Base-by-base conservation (phyloP, 2,888 invertebrate genomes). In the Hipparchia sbordonii region DNA sequence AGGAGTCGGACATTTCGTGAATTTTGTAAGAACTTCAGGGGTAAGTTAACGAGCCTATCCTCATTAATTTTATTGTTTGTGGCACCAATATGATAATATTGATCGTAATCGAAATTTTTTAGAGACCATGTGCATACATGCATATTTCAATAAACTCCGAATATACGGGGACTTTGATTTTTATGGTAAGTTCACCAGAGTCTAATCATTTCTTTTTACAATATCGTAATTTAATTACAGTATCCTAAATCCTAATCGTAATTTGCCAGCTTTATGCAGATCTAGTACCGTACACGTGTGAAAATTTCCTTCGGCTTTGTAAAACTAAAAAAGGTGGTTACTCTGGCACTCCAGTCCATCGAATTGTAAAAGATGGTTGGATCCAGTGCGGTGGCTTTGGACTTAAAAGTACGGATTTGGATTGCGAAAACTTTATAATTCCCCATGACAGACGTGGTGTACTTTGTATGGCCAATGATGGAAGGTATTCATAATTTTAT, bases 381-480 rank as follows among this genome's bases (percentile, higher is more conserved):
- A 94, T 97, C 54, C 97, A 97, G 82, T 95, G 95, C 71, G 96
- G 96, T 51, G 95, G 95, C 1, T 94, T 82, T 76, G 87, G 88
- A 2, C 78, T 94, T 33, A 88, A 92, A 76, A 85, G 84, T 56
- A 81, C 83, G 0, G 82, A 85, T 0, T 86, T 95, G 81, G 86
- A 89, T 12, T 96, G 96, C 82, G 97, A 97, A 86, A 96, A 95
- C 79, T 97, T 96, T 84, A 93, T 94, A 12, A 87, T 97, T 45
- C 94, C 94, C 1, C 96, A 96, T 81, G 94, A 96, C 79, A 91
- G 94, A 80, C 91, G 96, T 71, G 97, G 97, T 0, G 94, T 96
- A 10, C 86, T 97, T n/a, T 95, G 96, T 23, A 96, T 96, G 95
- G 96, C 96, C 70, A 96, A 96, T 83, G 93, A 94, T 83, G 96